phyloP scores from a whole-genome alignment of 1,140 invertebrate species.

The Euura lappo region DNA sequence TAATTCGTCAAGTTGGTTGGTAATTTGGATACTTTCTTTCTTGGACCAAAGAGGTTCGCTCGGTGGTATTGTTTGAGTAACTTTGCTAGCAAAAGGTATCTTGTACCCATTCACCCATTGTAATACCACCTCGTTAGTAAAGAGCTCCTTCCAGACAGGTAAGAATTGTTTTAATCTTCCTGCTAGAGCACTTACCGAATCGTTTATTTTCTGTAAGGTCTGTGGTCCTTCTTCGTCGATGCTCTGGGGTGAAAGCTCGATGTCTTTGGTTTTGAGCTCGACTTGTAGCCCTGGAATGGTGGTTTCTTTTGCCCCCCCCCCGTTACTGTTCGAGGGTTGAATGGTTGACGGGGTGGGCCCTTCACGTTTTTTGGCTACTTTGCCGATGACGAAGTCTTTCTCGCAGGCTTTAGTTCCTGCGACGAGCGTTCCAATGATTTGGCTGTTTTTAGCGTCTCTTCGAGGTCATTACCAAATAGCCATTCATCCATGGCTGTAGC shows the following conservation, averaged over 20 bases:
- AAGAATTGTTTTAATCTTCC: conserved; percentile 21
- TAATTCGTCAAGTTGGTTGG: conserved; percentile 8
- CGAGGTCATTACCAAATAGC: conserved; percentile 14
- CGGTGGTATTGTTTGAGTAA: background rate
- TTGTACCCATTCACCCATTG: conserved; percentile 22
- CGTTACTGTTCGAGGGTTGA: background rate
- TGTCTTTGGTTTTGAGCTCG: background rate
- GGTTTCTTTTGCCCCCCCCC: background rate
- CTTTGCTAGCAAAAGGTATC: conserved; percentile 18
- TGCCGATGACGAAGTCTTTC: background rate
- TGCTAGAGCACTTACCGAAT: conserved; percentile 18
- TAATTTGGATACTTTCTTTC: conserved; percentile 10
- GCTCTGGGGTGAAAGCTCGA: background rate
- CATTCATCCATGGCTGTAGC: conserved; percentile 18
- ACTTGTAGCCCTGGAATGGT: too few species aligned
- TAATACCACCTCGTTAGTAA: conserved; percentile 17
- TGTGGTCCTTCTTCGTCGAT: background rate
- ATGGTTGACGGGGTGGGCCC: background rate
- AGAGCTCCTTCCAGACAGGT: conserved; percentile 18
- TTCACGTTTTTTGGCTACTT: background rate
- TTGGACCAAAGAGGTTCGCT: conserved; percentile 10
- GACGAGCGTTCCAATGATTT: conserved; percentile 18
- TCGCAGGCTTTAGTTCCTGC: conserved; percentile 14
- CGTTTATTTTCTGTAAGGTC: conserved; percentile 9
- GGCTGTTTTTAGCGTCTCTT: conserved; percentile 11